phyloP scores from a whole-genome alignment of 2,113 vertebrate species.

The Nycticryphes semicollaris region DNA sequence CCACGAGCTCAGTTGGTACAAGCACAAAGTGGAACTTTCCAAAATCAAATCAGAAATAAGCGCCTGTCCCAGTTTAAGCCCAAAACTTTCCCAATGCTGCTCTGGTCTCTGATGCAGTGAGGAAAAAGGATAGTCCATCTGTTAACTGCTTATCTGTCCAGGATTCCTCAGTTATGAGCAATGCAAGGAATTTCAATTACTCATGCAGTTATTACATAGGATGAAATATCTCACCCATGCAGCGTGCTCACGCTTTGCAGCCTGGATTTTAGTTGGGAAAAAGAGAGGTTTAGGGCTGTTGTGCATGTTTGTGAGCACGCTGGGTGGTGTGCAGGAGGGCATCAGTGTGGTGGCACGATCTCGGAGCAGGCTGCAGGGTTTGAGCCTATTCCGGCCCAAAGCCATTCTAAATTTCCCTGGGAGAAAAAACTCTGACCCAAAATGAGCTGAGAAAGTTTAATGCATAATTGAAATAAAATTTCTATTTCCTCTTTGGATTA shows the following conservation, averaged over 20 bases:
- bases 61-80: neutral
- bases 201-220: neutral
- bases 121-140: neutral
- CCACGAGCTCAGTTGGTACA: neutral
- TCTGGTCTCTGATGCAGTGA: neutral
- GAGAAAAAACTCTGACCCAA: neutral
- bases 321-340: neutral
- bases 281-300: neutral
- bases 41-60: neutral
- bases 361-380: neutral
- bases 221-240: neutral
- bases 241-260: accelerated
- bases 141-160: neutral
- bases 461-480: constrained; percentile 56
- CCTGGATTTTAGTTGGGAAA: neutral
- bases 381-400: neutral
- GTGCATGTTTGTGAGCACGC: accelerated
- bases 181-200: too few species aligned
- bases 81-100: neutral
- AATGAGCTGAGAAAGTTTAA: constrained; percentile 4
- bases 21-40: neutral
- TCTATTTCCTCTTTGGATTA: constrained; percentile 61
- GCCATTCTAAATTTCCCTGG: neutral
- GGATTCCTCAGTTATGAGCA: too few species aligned
- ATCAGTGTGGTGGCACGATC: accelerated